These are phyloP conservation scores for Phocoena phocoena DNA, from an alignment of 2,113 vertebrate species.

Conservation along the genomic window DNA sequence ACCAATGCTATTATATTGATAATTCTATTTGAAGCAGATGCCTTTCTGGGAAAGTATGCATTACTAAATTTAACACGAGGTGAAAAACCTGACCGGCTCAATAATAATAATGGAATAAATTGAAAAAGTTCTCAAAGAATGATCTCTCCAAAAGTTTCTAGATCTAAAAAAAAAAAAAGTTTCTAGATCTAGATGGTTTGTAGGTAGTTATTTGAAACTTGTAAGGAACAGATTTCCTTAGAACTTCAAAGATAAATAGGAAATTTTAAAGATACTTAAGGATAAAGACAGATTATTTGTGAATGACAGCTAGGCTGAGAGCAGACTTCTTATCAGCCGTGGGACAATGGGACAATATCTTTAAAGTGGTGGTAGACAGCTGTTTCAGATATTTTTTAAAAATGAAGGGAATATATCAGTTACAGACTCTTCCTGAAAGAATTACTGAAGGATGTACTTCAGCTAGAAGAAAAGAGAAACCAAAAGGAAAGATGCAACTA, in stretches of 20 bases:
- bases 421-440: background rate
- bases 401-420: background rate
- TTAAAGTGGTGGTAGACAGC: background rate
- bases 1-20: background rate
- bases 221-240: conserved; percentile 9
- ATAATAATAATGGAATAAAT: background rate
- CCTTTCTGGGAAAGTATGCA: background rate
- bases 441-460: background rate
- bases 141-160: background rate
- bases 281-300: background rate
- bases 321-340: background rate
- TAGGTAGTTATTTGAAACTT: conserved; percentile 26
- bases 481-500: background rate
- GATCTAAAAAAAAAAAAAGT: background rate
- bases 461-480: background rate
- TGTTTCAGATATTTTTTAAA: background rate
- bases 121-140: conserved; percentile 26
- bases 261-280: background rate
- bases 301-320: background rate
- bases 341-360: background rate
- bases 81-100: background rate
- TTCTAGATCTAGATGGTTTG: background rate
- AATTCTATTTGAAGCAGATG: conserved; percentile 19
- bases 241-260: background rate
- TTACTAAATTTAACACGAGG: background rate